These are phyloP conservation scores for Erinaceus europaeus DNA, from an alignment of 2,113 vertebrate genomes.

Conservation along the genomic window DNA sequence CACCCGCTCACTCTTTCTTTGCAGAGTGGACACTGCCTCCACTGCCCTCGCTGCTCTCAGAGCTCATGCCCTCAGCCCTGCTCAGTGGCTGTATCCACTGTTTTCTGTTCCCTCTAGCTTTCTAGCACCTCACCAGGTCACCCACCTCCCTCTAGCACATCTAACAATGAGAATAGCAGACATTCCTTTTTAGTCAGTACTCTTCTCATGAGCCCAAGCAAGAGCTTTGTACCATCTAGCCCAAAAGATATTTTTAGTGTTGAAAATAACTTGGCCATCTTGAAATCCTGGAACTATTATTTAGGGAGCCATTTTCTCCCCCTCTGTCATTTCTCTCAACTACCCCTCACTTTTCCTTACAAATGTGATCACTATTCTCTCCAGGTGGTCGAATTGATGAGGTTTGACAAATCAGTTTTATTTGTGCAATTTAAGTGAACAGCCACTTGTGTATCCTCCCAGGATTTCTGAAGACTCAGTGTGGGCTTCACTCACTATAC, in stretches of 20 bases:
- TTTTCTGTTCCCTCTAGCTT: too few relatives aligned
- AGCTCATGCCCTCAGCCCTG: not conserved
- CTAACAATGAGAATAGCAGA: not conserved
- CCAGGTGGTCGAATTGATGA: constrained; percentile 16
- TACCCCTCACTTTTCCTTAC: constrained; percentile 17
- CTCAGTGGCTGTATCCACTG: not conserved
- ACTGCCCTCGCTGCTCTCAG: not conserved
- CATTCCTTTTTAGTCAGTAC: not conserved
- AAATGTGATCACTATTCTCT: not conserved
- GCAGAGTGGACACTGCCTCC: not conserved
- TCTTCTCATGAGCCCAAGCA: not conserved
- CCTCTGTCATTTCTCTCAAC: constrained; percentile 45
- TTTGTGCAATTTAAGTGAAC: constrained; percentile 29
- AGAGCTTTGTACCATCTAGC: not conserved
- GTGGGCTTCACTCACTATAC: constrained; percentile 52
- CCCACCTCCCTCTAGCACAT: not conserved
- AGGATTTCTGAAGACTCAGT: constrained; percentile 59
- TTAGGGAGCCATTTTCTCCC: not conserved
- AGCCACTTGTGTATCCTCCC: not conserved
- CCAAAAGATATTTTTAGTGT: not conserved
- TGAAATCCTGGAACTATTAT: not conserved
- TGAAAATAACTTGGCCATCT: constrained; percentile 8
- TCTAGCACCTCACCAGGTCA: not conserved
- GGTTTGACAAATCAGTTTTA: constrained; percentile 54
- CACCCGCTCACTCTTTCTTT: not conserved